These are phyloP conservation scores for Pelodiscus sinensis DNA, from an alignment of 2,113 vertebrate species.

Conservation along the genomic window DNA sequence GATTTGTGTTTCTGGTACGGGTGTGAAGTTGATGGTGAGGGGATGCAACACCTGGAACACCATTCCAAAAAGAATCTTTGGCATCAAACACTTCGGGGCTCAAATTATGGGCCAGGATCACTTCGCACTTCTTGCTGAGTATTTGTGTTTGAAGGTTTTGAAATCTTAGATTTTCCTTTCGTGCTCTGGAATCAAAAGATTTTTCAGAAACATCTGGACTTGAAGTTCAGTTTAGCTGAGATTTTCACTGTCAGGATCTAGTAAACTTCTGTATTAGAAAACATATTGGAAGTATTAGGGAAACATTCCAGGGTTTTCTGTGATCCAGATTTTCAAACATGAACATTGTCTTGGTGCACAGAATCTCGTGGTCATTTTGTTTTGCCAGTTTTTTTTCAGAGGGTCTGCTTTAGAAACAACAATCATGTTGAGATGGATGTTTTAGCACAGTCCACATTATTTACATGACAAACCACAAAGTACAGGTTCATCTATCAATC, in stretches of 20 bases:
- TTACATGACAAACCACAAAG: not conserved
- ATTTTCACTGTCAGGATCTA: not conserved
- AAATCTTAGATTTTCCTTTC: not conserved
- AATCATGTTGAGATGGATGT: not conserved
- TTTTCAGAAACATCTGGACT: not conserved
- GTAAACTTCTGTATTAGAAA: not conserved
- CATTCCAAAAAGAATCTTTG: not conserved
- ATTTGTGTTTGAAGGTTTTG: not conserved
- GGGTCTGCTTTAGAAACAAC: not conserved
- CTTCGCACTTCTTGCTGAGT: not conserved
- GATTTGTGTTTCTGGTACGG: too few relatives aligned
- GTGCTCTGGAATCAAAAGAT: not conserved
- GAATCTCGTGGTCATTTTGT: not conserved
- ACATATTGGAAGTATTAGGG: not conserved
- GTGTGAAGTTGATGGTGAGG: too few relatives aligned
- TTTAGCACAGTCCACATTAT: not conserved
- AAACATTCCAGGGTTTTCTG: not conserved
- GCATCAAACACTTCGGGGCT: not conserved
- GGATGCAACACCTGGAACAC: not conserved
- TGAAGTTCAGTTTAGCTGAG: not conserved
- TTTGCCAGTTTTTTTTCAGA: not conserved
- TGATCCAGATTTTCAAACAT: not conserved
- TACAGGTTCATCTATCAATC: not conserved
- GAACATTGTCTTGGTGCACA: not conserved
- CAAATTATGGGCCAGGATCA: not conserved